Evolutionary conservation across 2,888 invertebrate species (phyloP).

Genomic region (Temnothorax unifasciatus): DNA sequence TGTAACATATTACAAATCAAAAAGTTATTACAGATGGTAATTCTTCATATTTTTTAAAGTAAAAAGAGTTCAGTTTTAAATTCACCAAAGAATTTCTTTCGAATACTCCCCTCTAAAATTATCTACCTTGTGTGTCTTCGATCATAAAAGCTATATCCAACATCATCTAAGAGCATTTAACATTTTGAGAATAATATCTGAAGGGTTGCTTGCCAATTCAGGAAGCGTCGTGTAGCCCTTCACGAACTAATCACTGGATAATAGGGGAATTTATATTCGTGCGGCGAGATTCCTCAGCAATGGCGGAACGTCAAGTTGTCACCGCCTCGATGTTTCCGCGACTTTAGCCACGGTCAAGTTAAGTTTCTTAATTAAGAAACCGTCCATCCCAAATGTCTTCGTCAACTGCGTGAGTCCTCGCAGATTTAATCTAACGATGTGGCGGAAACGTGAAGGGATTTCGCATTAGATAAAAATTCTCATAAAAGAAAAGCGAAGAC

Average conservation of each 20-base stretch:
- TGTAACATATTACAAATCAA: too few relatives aligned
- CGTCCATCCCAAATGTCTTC: conserved; percentile 51
- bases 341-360: conserved; percentile 68
- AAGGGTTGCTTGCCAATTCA: conserved; percentile 52
- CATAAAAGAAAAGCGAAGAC: background rate
- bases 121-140: background rate
- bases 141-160: background rate
- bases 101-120: too few relatives aligned
- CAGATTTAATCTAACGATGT: conserved; percentile 17
- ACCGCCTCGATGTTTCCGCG: conserved; percentile 62
- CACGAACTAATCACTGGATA: conserved; percentile 79
- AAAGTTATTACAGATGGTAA: too few relatives aligned
- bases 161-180: conserved; percentile 9
- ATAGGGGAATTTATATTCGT: conserved; percentile 82
- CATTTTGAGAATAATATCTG: conserved; percentile 54
- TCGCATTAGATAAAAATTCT: background rate
- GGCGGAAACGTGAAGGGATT: background rate
- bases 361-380: conserved; percentile 80
- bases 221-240: conserved; percentile 48
- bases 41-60: too few relatives aligned
- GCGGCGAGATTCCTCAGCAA: conserved; percentile 61
- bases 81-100: too few relatives aligned
- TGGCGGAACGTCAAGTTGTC: conserved; percentile 72
- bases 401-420: conserved; percentile 26
- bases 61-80: too few relatives aligned